phyloP scores from a whole-genome alignment of 2,888 invertebrate species.

The Eristalis tenax region DNA sequence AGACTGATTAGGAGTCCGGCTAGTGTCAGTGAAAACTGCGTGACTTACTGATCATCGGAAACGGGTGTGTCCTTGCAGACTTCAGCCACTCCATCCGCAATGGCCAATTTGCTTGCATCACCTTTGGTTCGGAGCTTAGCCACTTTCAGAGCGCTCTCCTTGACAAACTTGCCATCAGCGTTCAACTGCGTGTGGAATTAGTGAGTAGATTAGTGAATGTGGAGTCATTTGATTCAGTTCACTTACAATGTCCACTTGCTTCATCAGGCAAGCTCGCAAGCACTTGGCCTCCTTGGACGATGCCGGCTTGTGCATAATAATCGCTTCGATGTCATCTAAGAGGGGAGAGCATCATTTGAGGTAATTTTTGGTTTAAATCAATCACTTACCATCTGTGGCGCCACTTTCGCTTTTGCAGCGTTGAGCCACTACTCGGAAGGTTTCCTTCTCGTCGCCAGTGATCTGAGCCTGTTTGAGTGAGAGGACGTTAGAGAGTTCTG shows the following conservation, averaged over 20 bases:
- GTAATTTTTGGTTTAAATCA: not conserved
- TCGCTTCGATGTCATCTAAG: constrained; percentile 73
- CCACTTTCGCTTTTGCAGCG: constrained; percentile 77
- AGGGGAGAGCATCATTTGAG: not conserved
- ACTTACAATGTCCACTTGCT: constrained; percentile 73
- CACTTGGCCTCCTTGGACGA: constrained; percentile 75
- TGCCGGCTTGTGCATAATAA: constrained; percentile 73
- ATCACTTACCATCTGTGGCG: constrained; percentile 78
- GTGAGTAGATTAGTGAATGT: not conserved
- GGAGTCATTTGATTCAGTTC: not conserved
- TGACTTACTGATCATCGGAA: constrained; percentile 72
- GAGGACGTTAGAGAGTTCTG: not conserved
- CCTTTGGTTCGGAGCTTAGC: constrained; percentile 72
- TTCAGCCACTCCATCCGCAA: constrained; percentile 74
- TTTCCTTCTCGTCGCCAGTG: constrained; percentile 74
- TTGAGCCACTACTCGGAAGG: constrained; percentile 73
- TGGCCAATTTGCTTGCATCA: constrained; percentile 74
- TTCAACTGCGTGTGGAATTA: constrained; percentile 38
- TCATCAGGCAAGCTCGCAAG: constrained; percentile 77
- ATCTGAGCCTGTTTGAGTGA: constrained; percentile 65
- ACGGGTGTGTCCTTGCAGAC: constrained; percentile 73
- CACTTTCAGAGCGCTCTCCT: constrained; percentile 70
- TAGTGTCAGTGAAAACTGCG: not conserved
- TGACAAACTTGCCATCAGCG: no score
- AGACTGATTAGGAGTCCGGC: not conserved